A percentile compares a stretch with the other conserved stretches of the same genome.
phyloP scores from a whole-genome alignment of 2,888 invertebrate genomes.

The Andrena dorsata region DNA sequence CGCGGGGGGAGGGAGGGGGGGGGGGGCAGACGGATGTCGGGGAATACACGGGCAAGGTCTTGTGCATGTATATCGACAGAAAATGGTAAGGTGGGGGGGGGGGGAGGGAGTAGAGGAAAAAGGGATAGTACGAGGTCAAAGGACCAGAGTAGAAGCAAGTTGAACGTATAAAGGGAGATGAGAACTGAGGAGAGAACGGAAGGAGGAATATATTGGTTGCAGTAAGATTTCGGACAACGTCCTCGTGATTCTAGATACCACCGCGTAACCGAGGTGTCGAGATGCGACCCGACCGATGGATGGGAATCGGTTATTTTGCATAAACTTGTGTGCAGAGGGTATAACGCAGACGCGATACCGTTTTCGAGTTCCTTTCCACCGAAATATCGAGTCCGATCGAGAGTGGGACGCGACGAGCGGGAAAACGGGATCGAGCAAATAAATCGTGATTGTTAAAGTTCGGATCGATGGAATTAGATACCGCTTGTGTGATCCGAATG shows the following conservation, averaged over 20 bases:
- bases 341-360: too few relatives aligned
- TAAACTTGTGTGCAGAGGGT: too few relatives aligned
- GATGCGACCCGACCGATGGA: too few relatives aligned
- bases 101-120: constrained; percentile 31
- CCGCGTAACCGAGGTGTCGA: too few relatives aligned
- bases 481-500: too few relatives aligned
- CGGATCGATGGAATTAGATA: too few relatives aligned
- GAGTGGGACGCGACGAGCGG: too few relatives aligned
- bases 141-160: constrained; percentile 39
- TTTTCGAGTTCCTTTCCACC: too few relatives aligned
- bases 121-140: constrained; percentile 44
- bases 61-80: constrained; percentile 2
- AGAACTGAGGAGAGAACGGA: neutral
- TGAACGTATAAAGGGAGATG: constrained; percentile 22
- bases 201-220: constrained; percentile 19
- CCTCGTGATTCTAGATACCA: neutral
- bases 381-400: too few relatives aligned
- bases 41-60: constrained; percentile 38
- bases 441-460: too few relatives aligned
- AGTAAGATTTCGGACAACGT: neutral
- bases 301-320: too few relatives aligned
- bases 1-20: neutral
- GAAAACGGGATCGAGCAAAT: too few relatives aligned
- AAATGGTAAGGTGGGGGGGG: neutral
- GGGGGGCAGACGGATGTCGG: constrained; percentile 22